Base-by-base conservation (phyloP, 2,888 invertebrate genomes). In the Himalopsyche japonica region DNA sequence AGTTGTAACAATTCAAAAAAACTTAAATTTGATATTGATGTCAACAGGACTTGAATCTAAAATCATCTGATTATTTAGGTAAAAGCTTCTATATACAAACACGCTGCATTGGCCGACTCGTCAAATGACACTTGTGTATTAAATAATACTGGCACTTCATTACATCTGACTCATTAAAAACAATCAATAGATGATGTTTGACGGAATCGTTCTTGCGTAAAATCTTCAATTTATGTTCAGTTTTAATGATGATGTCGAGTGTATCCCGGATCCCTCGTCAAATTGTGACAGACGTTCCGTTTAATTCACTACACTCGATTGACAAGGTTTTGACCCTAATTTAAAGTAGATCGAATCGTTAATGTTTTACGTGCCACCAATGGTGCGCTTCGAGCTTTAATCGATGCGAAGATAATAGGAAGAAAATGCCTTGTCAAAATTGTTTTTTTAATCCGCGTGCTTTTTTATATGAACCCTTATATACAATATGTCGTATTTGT, bases 301-400 rank as follows among this genome's bases (percentile, higher is more conserved):
- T 70, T 70, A 70, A 70, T 70, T 70, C 70, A 70, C 70, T 70
- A 70, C 70, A 70, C 70, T 70, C 70, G 70, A 70, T 70, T 70
- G 70, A 70, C 70, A 70, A 70, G 70, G 70, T 70, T 70, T 70
- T 15, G 70, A 70, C 70, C 70, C 70, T 70, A 70, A 70, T 70
- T 70, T 70, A 70, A 70, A 70, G 24, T 70, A 70, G 70, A 70
- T 70, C 27, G 27, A 3, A 12, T 27, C 70, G 27, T 70, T 70
- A 70, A 70, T 70, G 70, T 27, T 70, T 70, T 70, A 70, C 27
- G 70, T 70, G 27, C 27, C n/a, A 30, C 15, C 27, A 70, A 27
- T 70, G 70, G 27, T 6, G 12, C 24, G 70, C 27, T 70, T 43
- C 43, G 15, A 43, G 43, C 43, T 43, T 43, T 43, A 43, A 43